Base-by-base conservation (phyloP, 2,888 invertebrate species). In the Clitarchus hookeri region DNA sequence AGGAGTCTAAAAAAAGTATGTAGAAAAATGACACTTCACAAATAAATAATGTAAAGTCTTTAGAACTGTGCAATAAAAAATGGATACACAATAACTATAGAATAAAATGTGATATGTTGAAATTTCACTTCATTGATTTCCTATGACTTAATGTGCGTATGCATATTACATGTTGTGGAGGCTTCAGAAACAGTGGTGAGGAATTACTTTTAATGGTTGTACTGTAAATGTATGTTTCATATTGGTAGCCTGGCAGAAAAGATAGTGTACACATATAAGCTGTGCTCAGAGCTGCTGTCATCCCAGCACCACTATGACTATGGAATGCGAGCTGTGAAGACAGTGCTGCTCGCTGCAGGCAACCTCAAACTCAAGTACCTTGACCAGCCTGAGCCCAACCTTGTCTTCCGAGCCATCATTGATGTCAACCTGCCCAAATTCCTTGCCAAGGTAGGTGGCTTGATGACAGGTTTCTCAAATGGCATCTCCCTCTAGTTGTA, bases 401-500 rank as follows among this genome's bases (percentile, higher is more conserved):
- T 98, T 88, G 95, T 98, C 86, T 92, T 98, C 87, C 93, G 97
- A 85, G 98, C 98, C 44, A 97, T 99, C 89, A 95, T 98, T 88
- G 98, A 98, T 91, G 98, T 99, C 86, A 98, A 98, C 92, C 93
- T 98, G 90, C 98, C 99, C 44, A 98, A 98, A 93, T 98, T 99
- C 91, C 92, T 98, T 88, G 95, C 97, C 0, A 95, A 95, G 92
- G 94, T 94, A 88, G 48, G 36, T 65, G 23, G 65, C 53, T 19
- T 12, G 53, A 12, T 0, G 13, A 6, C 53, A 8, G 1, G 53
- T 53, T 53, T 53, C 53, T 53, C 53, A 19, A 16, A 53, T 19
- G 53, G 53, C 36, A 36, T 36, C 36, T 36, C 36, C 36, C 36
- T 36, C 4, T 1, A 36, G 36, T 36, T 36, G 36, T 36, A 36